These are phyloP conservation scores for Dasysyrphus tricinctus DNA, from an alignment of 2,888 invertebrate species.

Conservation along the genomic window DNA sequence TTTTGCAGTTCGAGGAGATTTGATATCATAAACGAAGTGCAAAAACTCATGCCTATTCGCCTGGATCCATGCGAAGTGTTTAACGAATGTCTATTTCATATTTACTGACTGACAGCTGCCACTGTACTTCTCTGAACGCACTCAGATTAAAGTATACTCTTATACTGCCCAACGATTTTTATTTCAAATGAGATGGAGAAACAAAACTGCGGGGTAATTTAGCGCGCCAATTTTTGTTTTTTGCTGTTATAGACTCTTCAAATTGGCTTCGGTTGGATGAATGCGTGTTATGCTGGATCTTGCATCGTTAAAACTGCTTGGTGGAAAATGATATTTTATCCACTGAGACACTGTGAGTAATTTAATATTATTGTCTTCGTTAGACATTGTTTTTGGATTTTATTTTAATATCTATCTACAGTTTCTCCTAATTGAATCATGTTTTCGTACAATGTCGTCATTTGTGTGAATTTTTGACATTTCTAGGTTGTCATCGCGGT, in stretches of 20 bases:
- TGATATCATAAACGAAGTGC: conserved; percentile 62
- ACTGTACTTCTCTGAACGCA: conserved; percentile 41
- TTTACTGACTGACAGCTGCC: conserved; percentile 45
- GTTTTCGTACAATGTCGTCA: conserved; percentile 39
- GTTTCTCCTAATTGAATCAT: conserved; percentile 59
- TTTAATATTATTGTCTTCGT: conserved; percentile 73
- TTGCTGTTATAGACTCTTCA: conserved; percentile 44
- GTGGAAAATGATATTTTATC: conserved; percentile 57
- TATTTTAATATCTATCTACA: neutral
- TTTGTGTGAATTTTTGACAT: conserved; percentile 68
- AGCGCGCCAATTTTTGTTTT: conserved; percentile 43
- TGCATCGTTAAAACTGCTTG: conserved; percentile 37
- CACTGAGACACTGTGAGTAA: conserved; percentile 53
- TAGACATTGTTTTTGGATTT: conserved; percentile 57
- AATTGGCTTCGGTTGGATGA: conserved; percentile 64
- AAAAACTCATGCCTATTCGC: conserved; percentile 52
- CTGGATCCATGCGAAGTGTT: conserved; percentile 36
- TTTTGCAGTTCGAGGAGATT: conserved; percentile 66
- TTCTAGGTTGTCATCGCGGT: conserved; percentile 60
- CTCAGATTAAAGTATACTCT: conserved; percentile 28
- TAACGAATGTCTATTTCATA: conserved; percentile 43
- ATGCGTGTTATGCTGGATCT: conserved; percentile 48
- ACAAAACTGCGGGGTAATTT: conserved; percentile 41
- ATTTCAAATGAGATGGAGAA: conserved; percentile 27
- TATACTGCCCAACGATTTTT: neutral